Base-by-base conservation (phyloP, 2,113 vertebrate genomes). In the Chrysemys picta region DNA sequence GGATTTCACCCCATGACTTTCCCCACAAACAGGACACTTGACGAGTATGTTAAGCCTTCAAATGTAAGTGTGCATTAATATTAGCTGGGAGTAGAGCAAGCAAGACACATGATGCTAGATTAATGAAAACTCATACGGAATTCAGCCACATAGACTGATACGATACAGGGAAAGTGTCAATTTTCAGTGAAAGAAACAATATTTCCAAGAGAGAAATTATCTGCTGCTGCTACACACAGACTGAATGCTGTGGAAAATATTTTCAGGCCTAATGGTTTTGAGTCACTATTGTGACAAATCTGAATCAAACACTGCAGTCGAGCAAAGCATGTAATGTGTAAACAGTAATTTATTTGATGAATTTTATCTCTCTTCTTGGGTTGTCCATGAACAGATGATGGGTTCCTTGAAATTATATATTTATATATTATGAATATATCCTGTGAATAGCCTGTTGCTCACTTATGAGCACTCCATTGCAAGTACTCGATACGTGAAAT, bases 341-440 rank as follows among this genome's bases (percentile, higher is more conserved):
- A 94, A 90, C 6, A 91, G 42, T 45, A 84, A 91, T 88, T 81
- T 49, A 56, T 92, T 91, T 91, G 31, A 94, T 91, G 52, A 56
- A 56, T 90, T 93, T 89, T 85, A 14, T 31, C 16, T 94, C 8
- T 2, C 19, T 85, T 93, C 21, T 47, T 56, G 42, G 93, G 45
- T 16, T 17, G 17, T 54, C 27, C 56, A 47, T 1, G 5, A 94
- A 56, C 16, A 89, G 89, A 87, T 38, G 31, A 81, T 3, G 16
- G 57, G 17, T 89, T 90, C 47, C 56, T 65, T 80, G 49, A 89
- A 91, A 78, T 78, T 22, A 91, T 52, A 4, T 35, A 52, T 62
- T 89, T 93, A 76, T 53, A 29, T 72, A 38, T n/a, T 93, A n/a
- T 52, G 35, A 88, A 82, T 57, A 80, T 14, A 62, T 96, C 65